phyloP scores from a whole-genome alignment of 2,797 vertebrate species.

The Scyliorhinus canicula region DNA sequence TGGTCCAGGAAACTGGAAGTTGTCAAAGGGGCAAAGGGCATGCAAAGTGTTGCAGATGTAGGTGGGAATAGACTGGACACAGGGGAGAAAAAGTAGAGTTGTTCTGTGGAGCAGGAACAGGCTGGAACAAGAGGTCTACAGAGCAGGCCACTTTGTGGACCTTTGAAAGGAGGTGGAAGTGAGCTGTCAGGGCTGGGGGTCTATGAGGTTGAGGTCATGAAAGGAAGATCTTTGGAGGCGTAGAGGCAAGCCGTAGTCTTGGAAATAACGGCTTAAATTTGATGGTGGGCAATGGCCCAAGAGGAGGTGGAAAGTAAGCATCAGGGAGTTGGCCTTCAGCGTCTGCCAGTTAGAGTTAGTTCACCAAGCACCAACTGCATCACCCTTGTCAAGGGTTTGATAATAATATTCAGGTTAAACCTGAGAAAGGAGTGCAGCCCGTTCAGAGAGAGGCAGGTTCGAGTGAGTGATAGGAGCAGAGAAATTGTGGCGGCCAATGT shows the following conservation, averaged over 20 bases:
- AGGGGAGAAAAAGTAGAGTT: neutral
- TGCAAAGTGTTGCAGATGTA: neutral
- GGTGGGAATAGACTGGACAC: neutral
- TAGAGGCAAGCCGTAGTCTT: neutral
- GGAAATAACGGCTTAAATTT: neutral
- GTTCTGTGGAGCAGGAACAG: neutral
- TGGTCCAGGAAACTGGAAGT: neutral
- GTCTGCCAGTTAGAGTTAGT: neutral
- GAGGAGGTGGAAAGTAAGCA: neutral
- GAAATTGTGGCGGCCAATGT: neutral
- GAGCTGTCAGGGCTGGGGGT: neutral
- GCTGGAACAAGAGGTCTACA: neutral
- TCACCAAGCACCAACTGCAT: neutral
- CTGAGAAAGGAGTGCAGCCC: neutral
- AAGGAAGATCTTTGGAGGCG: neutral
- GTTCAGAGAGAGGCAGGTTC: neutral
- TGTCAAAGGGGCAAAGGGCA: neutral
- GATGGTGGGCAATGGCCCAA: neutral
- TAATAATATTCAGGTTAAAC: neutral
- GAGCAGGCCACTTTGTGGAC: neutral
- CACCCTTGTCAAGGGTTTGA: neutral
- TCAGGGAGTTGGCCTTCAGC: neutral
- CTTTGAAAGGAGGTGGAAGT: neutral
- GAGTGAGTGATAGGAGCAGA: neutral
- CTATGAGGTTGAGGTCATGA: neutral